Conservation (phyloP, 2,797 vertebrate species). For the Liparis tanakae region DNA sequence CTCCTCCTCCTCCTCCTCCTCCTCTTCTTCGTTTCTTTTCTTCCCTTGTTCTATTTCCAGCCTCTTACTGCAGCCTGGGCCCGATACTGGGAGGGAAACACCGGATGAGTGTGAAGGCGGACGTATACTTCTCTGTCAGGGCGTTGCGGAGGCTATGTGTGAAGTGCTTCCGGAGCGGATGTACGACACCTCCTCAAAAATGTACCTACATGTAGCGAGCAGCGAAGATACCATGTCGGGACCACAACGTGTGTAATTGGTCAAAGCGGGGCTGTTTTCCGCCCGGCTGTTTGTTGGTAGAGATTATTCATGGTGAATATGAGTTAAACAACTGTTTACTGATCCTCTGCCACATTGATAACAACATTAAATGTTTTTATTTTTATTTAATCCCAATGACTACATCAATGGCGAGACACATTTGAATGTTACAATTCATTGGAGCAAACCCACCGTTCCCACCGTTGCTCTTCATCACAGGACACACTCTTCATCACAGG, state of each 20-base stretch:
- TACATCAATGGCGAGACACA: conserved; percentile 4
- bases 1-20: conserved; percentile 30
- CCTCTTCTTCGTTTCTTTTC: conserved; percentile 36
- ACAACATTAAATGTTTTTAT: neutral
- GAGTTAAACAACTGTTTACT: neutral
- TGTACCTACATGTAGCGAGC: neutral
- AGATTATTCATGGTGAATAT: conserved; percentile 1
- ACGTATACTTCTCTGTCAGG: conserved; percentile 39
- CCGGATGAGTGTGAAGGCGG: conserved; percentile 34
- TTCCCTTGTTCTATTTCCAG: conserved; percentile 73
- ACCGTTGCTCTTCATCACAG: conserved; percentile 21
- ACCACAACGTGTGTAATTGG: neutral
- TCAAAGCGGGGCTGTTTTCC: conserved; percentile 1
- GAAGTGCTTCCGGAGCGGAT: conserved; percentile 4
- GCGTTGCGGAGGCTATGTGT: conserved; percentile 15
- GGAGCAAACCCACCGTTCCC: conserved; percentile 35
- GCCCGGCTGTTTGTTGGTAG: neutral
- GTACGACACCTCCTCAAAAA: conserved; percentile 8
- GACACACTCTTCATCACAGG: conserved; percentile 24
- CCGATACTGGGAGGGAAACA: conserved; percentile 49
- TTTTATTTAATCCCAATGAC: too few species aligned
- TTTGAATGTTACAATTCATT: conserved; percentile 40
- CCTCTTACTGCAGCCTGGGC: conserved; percentile 46
- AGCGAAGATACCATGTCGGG: neutral
- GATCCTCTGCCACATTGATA: neutral